phyloP scores from a whole-genome alignment of 2,888 invertebrate genomes.

The Ctena decussata region DNA sequence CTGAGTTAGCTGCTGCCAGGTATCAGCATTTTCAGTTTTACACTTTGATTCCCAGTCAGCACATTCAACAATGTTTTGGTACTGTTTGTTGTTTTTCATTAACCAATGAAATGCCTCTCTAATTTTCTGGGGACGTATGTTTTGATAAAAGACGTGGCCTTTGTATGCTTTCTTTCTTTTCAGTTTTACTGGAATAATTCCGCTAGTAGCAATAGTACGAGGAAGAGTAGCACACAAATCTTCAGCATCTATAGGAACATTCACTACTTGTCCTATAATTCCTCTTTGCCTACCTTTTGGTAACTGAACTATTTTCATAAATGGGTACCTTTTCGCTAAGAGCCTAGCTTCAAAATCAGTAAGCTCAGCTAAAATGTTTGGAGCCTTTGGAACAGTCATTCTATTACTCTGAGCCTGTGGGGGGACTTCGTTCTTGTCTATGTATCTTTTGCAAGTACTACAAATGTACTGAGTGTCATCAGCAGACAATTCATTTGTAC shows the following conservation, averaged over 20 bases:
- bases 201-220: too few species aligned
- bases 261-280: not conserved
- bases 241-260: too few species aligned
- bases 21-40: constrained; percentile 18
- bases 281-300: constrained; percentile 13
- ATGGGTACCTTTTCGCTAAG: not conserved
- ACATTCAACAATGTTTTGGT: too few species aligned
- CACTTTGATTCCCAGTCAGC: too few species aligned
- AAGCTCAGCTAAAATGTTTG: not conserved
- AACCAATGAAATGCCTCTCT: constrained; percentile 12
- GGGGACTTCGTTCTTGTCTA: not conserved
- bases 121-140: constrained; percentile 10
- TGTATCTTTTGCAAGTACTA: not conserved
- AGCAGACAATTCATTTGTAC: not conserved
- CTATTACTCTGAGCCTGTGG: not conserved
- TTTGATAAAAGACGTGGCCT: constrained; percentile 17
- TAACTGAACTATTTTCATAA: too few species aligned
- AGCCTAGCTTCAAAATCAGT: not conserved
- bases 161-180: constrained; percentile 20
- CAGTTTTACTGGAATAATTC: constrained; percentile 19
- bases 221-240: not conserved
- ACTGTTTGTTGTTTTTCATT: too few species aligned
- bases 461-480: not conserved
- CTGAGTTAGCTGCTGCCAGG: not conserved
- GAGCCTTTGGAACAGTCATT: not conserved